Conservation (phyloP, 2,888 invertebrate genomes). For the Automeris io region DNA sequence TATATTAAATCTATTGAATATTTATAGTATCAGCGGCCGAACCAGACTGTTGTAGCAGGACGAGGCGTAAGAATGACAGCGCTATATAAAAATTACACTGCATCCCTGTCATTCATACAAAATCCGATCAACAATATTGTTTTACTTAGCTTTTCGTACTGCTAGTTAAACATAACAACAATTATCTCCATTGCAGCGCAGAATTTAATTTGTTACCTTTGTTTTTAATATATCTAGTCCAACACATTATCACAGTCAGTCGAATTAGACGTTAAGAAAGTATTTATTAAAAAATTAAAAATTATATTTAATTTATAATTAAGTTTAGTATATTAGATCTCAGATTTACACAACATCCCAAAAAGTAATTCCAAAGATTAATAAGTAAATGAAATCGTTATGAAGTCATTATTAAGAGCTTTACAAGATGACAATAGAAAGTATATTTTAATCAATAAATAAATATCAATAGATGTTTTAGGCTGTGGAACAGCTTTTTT, state of each 20-base stretch:
- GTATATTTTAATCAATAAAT: conserved; percentile 25
- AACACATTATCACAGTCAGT: conserved; percentile 8
- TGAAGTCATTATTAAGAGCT: conserved; percentile 35
- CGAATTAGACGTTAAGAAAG: neutral
- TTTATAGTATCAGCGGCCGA: too few species aligned
- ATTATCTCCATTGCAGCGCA: too few species aligned
- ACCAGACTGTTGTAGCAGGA: too few species aligned
- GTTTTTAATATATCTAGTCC: conserved; percentile 4
- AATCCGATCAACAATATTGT: too few species aligned
- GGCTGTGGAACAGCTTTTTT: conserved; percentile 39
- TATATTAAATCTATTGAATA: too few species aligned
- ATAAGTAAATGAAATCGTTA: conserved; percentile 8
- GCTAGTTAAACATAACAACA: too few species aligned
- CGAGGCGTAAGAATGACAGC: too few species aligned
- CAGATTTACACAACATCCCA: conserved; percentile 46
- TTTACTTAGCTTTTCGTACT: too few species aligned
- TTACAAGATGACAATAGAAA: conserved; percentile 63
- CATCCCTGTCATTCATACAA: too few species aligned
- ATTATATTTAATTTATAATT: conserved; percentile 16
- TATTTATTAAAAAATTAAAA: neutral
- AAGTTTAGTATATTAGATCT: conserved; percentile 37
- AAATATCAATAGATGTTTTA: conserved; percentile 31
- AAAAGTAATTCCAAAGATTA: conserved; percentile 50
- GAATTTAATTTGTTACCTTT: neutral
- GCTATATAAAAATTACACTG: too few species aligned